Base-by-base conservation (phyloP, 1,140 invertebrate species). In the Drosophila nikananu region DNA sequence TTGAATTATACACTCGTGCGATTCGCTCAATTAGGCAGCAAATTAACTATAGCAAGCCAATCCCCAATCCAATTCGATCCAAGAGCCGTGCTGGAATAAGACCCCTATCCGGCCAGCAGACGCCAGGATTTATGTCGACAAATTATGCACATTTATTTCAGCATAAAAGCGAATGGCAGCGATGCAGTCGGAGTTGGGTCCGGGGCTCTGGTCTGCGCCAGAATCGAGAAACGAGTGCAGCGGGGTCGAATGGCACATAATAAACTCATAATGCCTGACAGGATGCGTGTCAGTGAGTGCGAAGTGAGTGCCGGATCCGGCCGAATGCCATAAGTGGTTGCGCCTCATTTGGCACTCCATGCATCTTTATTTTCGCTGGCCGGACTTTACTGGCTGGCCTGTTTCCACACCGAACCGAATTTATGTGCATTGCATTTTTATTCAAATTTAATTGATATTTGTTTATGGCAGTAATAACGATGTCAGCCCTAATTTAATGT, bases 371-470 rank as follows among this genome's bases (percentile, higher is more conserved):
- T 80, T 74, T 74, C 54, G 35, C 15, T 57, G 52, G 25, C 54
- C 70, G 21, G 35, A 23, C 39, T n/a, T 23, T 30, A 37, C 39
- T 49, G 32, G 17, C 12, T 62, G 17, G 19, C 57, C 17, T 27
- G 17, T 37, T 27, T 42, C 46, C 46, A 58, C 32, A 25, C 48
- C 41, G n/a, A 46, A 12, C 21, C 12, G 15, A 61, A 80, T 83
- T 80, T 76, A 89, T 84, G 70, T 48, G 46, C 41, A 89, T 76
- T 81, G 86, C 83, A 77, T 68, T 89, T 89, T 87, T 87, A 87
- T 87, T 87, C 72, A 87, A 87, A 87, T 87, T 89, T 87, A 89
- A 87, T 89, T 89, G 81, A 74, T 81, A 75, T 64, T 86, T 83
- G 35, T 57, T 49, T 60, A 71, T 71, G 54, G 75, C 62, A 57